phyloP scores from a whole-genome alignment of 2,888 invertebrate genomes.

The Lycaena phlaeas region DNA sequence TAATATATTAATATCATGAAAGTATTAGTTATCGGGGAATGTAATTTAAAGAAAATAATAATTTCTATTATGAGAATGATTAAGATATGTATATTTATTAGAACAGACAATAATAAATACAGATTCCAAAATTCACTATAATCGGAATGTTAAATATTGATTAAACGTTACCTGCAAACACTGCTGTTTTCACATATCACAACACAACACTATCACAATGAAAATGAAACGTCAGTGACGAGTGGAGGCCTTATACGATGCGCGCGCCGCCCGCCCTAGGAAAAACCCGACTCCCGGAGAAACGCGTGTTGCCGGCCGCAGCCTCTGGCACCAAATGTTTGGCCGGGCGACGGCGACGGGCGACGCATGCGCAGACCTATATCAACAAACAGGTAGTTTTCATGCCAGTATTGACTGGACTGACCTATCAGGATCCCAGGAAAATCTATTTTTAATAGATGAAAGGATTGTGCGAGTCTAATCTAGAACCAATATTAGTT shows the following conservation, averaged over 20 bases:
- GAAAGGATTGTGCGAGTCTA: background rate
- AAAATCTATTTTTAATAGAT: background rate
- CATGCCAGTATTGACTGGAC: conserved; percentile 42
- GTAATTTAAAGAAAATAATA: too few species aligned
- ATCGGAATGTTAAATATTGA: too few species aligned
- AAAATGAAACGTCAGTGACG: background rate
- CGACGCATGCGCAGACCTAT: conserved; percentile 43
- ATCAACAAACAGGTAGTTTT: conserved; percentile 37
- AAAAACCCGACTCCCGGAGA: conserved; percentile 27
- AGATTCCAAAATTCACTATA: too few species aligned
- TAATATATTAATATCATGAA: too few species aligned
- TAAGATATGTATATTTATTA: too few species aligned
- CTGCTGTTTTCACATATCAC: background rate
- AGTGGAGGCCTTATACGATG: conserved; percentile 22
- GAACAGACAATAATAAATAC: too few species aligned
- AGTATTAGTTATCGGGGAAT: too few species aligned
- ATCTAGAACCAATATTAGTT: too few species aligned
- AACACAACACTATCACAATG: background rate
- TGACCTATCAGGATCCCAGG: conserved; percentile 26
- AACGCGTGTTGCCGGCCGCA: background rate
- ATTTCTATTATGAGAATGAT: too few species aligned
- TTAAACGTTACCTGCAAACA: too few species aligned
- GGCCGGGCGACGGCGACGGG: conserved; percentile 9
- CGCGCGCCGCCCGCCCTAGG: conserved; percentile 65
- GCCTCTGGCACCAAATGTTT: background rate